Base-by-base conservation (phyloP, 2,888 invertebrate species). In the Cerceris ruficornis region DNA sequence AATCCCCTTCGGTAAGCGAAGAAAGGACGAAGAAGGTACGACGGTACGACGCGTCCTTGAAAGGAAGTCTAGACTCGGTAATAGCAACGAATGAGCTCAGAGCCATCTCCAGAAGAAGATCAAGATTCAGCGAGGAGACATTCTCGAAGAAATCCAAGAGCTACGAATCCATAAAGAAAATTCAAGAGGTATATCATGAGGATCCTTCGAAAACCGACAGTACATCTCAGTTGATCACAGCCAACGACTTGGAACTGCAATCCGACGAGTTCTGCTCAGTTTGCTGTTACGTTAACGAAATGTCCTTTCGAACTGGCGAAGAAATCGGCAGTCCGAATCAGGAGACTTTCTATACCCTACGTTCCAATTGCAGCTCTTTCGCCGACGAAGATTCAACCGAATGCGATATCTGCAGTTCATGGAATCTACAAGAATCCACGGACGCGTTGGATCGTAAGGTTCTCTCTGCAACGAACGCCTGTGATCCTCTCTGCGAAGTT, bases 361-460 rank as follows among this genome's bases (percentile, higher is more conserved):
- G 87, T 1, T 91, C 91, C 0, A 88, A 86, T 54, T 89, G 89
- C 41, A 92, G 92, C 43, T 91, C 92, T 0, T 87, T 91, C 0
- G 86, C 76, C 7, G 90, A 90, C n/a, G 90, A 90, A 17, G 92
- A 92, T 14, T 91, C 91, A 0, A 90, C 91, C 2, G 91, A 91
- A 61, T 92, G 92, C 80, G 91, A 92, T 65, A 91, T 92, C 14
- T 92, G 92, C 75, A 90, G 90, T 49, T 89, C 91, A 46, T 90
- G 88, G 81, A 90, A 92, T 65, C 55, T 91, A 0, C 88, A 87
- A 9, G 89, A 85, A 6, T 86, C 88, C 6, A 77, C 81, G 0
- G 89, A 88, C 0, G 72, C 77, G 0, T 59, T 87, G 4, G 88
- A 89, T 0, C 77, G 75, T 7, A 78, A 79, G 15, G 39, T 80